Conservation (phyloP, 1,140 invertebrate species). For the Odontomachus brunneus region DNA sequence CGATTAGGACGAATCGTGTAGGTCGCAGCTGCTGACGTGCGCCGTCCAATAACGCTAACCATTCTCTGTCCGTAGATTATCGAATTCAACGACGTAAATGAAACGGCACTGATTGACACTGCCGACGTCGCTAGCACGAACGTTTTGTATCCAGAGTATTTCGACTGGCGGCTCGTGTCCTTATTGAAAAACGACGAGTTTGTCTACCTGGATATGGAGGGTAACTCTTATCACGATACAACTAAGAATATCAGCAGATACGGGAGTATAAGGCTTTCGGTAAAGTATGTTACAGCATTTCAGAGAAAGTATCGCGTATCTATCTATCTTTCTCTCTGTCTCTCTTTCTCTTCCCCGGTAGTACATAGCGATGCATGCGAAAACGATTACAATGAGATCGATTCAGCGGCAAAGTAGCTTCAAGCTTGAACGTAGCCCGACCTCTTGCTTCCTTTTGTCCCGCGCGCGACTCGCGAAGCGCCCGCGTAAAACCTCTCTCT, state of each 20-base stretch:
- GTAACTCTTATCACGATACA: conserved; percentile 77
- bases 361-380: too few relatives aligned
- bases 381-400: too few relatives aligned
- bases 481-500: not conserved
- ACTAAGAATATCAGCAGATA: conserved; percentile 75
- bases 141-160: conserved; percentile 77
- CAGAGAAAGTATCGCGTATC: conserved; percentile 12
- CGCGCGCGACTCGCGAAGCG: not conserved
- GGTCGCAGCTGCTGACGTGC: too few relatives aligned
- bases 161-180: conserved; percentile 81
- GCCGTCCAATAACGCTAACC: too few relatives aligned
- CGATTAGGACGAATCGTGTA: too few relatives aligned
- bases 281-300: conserved; percentile 66
- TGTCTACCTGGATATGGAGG: conserved; percentile 82
- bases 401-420: not conserved
- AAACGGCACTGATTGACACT: conserved; percentile 83
- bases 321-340: not conserved
- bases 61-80: conserved; percentile 80
- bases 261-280: conserved; percentile 80
- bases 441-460: not conserved
- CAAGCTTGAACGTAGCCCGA: not conserved
- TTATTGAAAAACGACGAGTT: conserved; percentile 77
- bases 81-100: conserved; percentile 86
- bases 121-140: conserved; percentile 71
- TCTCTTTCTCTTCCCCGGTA: not conserved